Evolutionary conservation across 2,797 vertebrate species (phyloP), one percentile per base, ranked within the genome.

Genomic region (Acomys russatus): DNA sequence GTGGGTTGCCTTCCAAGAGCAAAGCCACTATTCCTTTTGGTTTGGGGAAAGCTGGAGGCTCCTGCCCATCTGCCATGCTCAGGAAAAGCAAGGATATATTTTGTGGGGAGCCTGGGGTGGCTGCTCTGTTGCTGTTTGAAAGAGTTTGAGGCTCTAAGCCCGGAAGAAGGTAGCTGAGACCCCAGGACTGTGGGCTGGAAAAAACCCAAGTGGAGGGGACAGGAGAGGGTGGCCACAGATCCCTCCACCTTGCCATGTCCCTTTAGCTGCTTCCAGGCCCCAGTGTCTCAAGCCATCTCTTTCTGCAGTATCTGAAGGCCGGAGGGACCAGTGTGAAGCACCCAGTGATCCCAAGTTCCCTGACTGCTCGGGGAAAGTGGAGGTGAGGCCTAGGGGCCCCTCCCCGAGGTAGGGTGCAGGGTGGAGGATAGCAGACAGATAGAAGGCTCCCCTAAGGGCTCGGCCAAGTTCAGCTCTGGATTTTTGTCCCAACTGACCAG

Each of bases 341-440:
- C 99, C 99, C 93, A 99, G 99, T 97, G 99, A 99, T 97, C 99
- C 99, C 77, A 99, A 98, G 94, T 99, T 99, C 97, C 99, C 99
- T 2, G 99, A 99, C 98, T 99, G 99, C 63, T 97, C 99, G 84
- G 99, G 99, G 97, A 99, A 99, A 98, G 99, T 99, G 96, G 99
- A 99, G 99, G 97, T 98, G 86, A 97, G 97, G 56, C 82, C 38
- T 9, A 59, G 63, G 59, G 76, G 38, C 74, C 25, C 28, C 54
- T 30, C 35, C 25, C 33, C 9, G n/a, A 3, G 51, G 64, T 25
- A 0, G 64, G 70, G 23, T 33, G 5, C n/a, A 25, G 9, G 44
- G 2, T 18, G 28, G 28, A 12, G 78, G 56, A 59, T 59, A 6
- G 10, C 23, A 38, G 25, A 64, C 20, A 18, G 5, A 0, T 22